These are phyloP conservation scores for Antrozous pallidus DNA, from an alignment of 2,797 vertebrate species.

Conservation along the genomic window DNA sequence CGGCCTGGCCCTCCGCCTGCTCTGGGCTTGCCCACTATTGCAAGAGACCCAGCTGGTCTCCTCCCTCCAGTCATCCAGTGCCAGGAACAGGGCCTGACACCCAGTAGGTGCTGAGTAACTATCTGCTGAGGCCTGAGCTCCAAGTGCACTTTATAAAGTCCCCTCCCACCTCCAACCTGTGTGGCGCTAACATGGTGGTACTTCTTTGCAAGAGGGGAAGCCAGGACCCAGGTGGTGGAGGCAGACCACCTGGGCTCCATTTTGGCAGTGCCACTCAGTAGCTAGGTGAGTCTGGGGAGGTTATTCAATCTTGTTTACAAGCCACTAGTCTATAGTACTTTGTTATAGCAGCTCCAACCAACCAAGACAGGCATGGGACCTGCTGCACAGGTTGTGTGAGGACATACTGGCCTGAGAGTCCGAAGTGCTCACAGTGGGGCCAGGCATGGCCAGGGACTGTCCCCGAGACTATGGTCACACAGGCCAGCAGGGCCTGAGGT, in stretches of 20 bases:
- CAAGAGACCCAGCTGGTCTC: neutral
- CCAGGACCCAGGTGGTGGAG: neutral
- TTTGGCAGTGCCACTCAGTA: neutral
- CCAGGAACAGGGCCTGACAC: neutral
- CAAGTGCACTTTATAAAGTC: neutral
- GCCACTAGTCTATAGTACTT: neutral
- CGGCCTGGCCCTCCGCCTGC: rapidly evolving
- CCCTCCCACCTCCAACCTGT: neutral
- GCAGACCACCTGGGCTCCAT: neutral
- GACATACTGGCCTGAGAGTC: neutral
- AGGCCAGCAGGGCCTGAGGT: neutral
- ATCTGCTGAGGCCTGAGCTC: neutral
- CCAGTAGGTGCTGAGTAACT: neutral
- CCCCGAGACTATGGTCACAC: rapidly evolving
- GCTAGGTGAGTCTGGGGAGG: neutral
- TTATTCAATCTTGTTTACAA: neutral
- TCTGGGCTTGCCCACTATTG: neutral
- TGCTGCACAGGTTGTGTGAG: neutral
- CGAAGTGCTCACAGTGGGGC: neutral
- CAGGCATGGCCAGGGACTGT: rapidly evolving
- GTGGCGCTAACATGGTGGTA: neutral
- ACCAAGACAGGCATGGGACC: neutral
- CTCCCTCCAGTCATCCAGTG: neutral
- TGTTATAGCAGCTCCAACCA: neutral
- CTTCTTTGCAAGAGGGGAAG: too few species aligned